phyloP scores from a whole-genome alignment of 2,113 vertebrate genomes.

The Dicaeum eximium region DNA sequence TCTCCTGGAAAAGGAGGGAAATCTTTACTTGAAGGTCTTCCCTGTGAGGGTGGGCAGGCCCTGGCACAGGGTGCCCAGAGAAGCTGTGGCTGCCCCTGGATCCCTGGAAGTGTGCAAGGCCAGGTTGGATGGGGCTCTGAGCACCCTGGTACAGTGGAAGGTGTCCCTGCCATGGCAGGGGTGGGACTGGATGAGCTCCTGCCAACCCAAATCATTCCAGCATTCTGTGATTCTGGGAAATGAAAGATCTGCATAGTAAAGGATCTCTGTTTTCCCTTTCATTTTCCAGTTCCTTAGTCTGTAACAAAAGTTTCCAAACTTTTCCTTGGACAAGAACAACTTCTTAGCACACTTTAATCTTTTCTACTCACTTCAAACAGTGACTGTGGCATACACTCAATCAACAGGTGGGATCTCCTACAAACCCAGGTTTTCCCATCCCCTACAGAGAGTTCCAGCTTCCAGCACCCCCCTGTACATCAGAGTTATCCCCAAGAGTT shows the following conservation, averaged over 20 bases:
- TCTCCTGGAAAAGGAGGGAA: background rate
- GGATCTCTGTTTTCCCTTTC: background rate
- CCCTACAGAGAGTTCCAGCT: background rate
- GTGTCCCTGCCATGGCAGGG: background rate
- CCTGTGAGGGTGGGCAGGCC: background rate
- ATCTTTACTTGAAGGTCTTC: background rate
- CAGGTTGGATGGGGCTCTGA: fast-evolving
- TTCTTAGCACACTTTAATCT: background rate
- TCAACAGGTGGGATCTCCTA: background rate
- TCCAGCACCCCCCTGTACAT: background rate
- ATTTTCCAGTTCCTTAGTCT: background rate
- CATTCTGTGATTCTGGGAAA: background rate
- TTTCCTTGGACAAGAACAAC: background rate
- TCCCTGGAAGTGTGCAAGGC: background rate
- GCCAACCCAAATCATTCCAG: background rate
- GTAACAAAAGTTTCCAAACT: background rate
- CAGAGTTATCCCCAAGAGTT: background rate
- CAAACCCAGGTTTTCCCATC: background rate
- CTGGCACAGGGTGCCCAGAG: background rate
- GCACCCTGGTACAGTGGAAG: fast-evolving
- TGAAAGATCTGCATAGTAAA: background rate
- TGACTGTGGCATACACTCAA: background rate
- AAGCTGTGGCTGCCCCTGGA: background rate
- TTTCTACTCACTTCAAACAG: background rate
- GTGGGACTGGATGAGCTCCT: background rate